These are phyloP conservation scores for Synanceia verrucosa DNA, from an alignment of 2,797 vertebrate genomes.

Conservation along the genomic window DNA sequence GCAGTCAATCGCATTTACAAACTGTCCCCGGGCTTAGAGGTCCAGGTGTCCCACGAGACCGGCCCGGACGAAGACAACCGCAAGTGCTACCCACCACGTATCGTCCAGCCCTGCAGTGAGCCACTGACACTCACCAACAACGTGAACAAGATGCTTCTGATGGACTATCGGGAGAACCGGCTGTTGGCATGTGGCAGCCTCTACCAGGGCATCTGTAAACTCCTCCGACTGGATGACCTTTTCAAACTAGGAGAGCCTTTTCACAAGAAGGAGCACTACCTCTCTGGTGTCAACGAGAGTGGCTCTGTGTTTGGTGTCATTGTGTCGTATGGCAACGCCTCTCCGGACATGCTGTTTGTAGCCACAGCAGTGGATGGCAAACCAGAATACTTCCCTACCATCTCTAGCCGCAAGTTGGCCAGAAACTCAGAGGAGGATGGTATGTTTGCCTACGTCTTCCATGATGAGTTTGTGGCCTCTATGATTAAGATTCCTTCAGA, in stretches of 20 bases:
- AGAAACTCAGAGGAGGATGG: conserved; percentile 96
- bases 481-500: conserved; percentile 99
- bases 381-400: conserved; percentile 98
- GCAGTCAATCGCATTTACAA: conserved; percentile 98
- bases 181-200: conserved; percentile 96
- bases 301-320: conserved; percentile 98
- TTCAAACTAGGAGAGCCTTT: conserved; percentile 98
- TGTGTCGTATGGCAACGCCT: conserved; percentile 90
- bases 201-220: conserved; percentile 98
- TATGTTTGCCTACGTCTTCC: conserved; percentile 99
- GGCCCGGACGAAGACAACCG: conserved; percentile 97
- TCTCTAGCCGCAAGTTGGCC: conserved; percentile 95
- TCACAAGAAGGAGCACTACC: conserved; percentile 99
- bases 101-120: conserved; percentile 96
- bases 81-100: conserved; percentile 96
- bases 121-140: conserved; percentile 93
- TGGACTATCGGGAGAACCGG: conserved; percentile 96
- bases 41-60: conserved; percentile 93
- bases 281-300: conserved; percentile 96
- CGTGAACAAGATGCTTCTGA: conserved; percentile 98
- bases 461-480: conserved; percentile 97
- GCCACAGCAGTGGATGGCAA: conserved; percentile 97
- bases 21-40: conserved; percentile 90
- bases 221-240: conserved; percentile 95
- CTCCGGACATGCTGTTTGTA: conserved; percentile 95